Evolutionary conservation across 2,113 vertebrate genomes (phyloP).

Genomic region (Rhea americana): DNA sequence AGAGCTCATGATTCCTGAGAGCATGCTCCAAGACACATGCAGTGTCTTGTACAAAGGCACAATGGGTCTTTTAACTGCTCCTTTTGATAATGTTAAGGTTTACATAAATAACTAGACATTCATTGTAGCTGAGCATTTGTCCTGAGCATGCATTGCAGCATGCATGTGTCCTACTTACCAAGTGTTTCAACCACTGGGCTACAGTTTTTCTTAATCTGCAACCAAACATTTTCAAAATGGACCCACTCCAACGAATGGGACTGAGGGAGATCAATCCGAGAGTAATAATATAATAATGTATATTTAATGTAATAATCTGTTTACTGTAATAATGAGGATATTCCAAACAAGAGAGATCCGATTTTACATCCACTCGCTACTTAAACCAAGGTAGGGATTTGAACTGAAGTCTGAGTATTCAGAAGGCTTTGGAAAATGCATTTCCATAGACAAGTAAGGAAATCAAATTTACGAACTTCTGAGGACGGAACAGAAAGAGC

Average conservation of each 20-base stretch:
- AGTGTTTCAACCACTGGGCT: rapidly evolving
- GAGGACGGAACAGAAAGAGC: background rate
- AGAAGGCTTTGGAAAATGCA: background rate
- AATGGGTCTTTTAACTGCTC: background rate
- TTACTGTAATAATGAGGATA: background rate
- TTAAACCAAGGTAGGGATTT: background rate
- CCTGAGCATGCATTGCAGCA: too few species aligned
- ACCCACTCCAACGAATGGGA: background rate
- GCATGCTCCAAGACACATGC: background rate
- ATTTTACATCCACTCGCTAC: background rate
- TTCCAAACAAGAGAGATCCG: background rate
- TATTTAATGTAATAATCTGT: background rate
- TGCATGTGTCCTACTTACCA: background rate
- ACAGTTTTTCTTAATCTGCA: background rate
- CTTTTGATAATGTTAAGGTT: background rate
- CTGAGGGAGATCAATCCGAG: background rate
- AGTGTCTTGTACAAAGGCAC: background rate
- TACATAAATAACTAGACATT: background rate
- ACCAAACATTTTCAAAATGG: background rate
- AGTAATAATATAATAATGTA: background rate
- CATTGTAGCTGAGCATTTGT: background rate
- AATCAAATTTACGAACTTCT: background rate
- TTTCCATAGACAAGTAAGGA: background rate
- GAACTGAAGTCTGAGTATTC: background rate
- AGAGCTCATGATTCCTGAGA: background rate